Conservation (phyloP, 2,113 vertebrate genomes). For the Bubo scandiacus region DNA sequence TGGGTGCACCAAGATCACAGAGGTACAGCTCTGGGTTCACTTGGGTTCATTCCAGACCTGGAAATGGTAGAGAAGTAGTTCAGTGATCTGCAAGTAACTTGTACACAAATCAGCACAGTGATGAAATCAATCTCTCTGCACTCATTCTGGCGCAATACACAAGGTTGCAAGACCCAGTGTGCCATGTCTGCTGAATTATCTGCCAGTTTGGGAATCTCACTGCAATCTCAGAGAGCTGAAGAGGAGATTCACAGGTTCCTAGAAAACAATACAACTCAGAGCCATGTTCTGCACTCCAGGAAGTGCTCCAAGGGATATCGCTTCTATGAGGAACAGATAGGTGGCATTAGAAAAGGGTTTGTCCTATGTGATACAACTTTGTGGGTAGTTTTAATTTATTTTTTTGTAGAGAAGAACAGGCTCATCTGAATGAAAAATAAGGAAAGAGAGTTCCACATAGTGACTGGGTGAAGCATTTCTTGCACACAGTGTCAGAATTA, state of each 20-base stretch:
- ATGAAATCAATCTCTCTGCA: background rate
- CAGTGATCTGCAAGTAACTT: background rate
- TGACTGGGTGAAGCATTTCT: background rate
- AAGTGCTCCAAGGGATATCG: background rate
- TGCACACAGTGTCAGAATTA: background rate
- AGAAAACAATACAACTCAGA: background rate
- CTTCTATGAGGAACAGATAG: background rate
- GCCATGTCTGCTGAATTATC: background rate
- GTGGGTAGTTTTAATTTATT: background rate
- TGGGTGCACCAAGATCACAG: background rate
- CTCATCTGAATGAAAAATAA: background rate
- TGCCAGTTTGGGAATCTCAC: background rate
- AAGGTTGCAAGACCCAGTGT: fast-evolving
- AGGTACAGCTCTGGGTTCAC: background rate
- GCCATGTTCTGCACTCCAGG: background rate
- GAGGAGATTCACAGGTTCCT: background rate
- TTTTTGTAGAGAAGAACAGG: background rate
- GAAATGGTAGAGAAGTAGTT: background rate
- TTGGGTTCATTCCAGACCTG: background rate
- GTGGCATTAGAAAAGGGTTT: background rate
- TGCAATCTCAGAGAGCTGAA: background rate
- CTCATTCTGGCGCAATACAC: background rate
- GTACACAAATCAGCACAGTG: fast-evolving
- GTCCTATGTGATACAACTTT: background rate
- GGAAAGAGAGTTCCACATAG: background rate